Percentiles rank a stretch among this genome's conserved stretches.
phyloP scores from a whole-genome alignment of 1,140 invertebrate species.

The Zophobas atratus region DNA sequence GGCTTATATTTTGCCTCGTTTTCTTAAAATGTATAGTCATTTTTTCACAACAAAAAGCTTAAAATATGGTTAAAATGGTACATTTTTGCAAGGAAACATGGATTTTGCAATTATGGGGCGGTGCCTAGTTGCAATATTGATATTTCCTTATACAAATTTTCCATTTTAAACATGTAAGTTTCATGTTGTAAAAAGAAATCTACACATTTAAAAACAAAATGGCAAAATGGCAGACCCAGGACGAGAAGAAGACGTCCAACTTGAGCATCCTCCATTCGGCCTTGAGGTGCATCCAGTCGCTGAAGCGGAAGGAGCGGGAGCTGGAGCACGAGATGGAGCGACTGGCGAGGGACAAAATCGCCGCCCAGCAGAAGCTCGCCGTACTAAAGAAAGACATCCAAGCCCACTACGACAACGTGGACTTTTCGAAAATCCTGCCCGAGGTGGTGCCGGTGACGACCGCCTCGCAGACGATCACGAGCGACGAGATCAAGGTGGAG shows the following conservation, averaged over 20 bases:
- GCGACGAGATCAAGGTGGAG: slow-evolving; percentile 29
- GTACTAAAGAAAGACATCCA: slow-evolving; percentile 79
- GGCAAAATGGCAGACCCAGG: slow-evolving; percentile 65
- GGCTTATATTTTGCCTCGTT: too few species aligned
- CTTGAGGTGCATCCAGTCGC: slow-evolving; percentile 77
- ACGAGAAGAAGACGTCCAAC: slow-evolving; percentile 95
- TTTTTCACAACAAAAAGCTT: too few species aligned
- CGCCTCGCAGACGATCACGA: slow-evolving; percentile 56
- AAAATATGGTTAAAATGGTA: too few species aligned
- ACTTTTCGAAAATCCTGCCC: slow-evolving; percentile 74
- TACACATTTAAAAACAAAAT: too few species aligned
- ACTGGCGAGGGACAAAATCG: slow-evolving; percentile 89
- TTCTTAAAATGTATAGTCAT: too few species aligned
- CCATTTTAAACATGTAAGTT: too few species aligned
- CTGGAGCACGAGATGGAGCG: slow-evolving; percentile 90
- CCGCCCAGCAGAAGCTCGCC: slow-evolving; percentile 80
- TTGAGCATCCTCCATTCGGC: slow-evolving; percentile 92
- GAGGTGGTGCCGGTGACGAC: slow-evolving; percentile 64
- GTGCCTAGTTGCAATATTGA: too few species aligned
- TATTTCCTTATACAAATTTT: too few species aligned
- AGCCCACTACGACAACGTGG: slow-evolving; percentile 78
- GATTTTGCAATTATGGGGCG: too few species aligned
- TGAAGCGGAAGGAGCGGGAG: slow-evolving; percentile 85
- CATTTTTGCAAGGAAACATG: too few species aligned
- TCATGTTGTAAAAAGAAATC: too few species aligned